Evolutionary conservation across 2,797 vertebrate species (phyloP).

Genomic region (Leuciscus waleckii): DNA sequence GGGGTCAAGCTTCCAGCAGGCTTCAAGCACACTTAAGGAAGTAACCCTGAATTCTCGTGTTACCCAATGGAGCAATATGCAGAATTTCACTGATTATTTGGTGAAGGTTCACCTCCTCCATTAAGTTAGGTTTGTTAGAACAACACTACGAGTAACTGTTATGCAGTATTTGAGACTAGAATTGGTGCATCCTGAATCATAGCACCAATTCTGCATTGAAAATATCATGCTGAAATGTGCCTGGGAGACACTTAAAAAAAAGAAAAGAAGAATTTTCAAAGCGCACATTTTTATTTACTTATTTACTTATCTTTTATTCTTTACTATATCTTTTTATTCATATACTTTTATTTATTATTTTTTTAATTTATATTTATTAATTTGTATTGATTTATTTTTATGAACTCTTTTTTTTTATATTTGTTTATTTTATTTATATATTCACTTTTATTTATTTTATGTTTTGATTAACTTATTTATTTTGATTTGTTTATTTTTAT

Average conservation of each 20-base stretch:
- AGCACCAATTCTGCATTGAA: not conserved
- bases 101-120: not conserved
- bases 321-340: not conserved
- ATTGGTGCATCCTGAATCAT: not conserved
- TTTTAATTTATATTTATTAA: too few species aligned
- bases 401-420: too few species aligned
- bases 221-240: not conserved
- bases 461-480: not conserved
- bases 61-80: not conserved
- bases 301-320: not conserved
- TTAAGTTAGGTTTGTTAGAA: not conserved
- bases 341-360: not conserved
- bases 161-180: not conserved
- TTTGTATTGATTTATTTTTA: not conserved
- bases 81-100: not conserved
- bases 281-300: not conserved
- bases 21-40: not conserved
- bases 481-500: not conserved
- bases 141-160: not conserved
- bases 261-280: not conserved
- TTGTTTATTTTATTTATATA: too few species aligned
- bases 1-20: not conserved
- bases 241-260: not conserved
- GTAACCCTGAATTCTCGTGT: constrained; percentile 5
- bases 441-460: too few species aligned